Percentiles rank a stretch among this genome's conserved stretches.
These are phyloP conservation scores for Oscheius onirici DNA, from an alignment of 2,888 invertebrate genomes.

Conservation along the genomic window DNA sequence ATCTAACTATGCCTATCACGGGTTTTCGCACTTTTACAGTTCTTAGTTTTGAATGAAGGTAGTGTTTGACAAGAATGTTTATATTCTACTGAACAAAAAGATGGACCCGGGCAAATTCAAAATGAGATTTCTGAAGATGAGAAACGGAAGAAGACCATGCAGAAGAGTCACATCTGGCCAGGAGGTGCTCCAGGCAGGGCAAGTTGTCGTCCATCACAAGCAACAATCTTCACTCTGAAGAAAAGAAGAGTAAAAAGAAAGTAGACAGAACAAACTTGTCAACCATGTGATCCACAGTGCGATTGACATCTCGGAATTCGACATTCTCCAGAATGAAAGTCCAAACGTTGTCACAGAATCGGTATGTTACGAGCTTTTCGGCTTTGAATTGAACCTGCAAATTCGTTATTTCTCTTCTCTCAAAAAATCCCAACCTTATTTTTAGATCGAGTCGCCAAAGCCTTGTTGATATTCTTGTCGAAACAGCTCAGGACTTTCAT, in stretches of 20 bases:
- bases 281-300: conserved; percentile 22
- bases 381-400: conserved; percentile 72
- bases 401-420: no score
- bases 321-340: conserved; percentile 98
- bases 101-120: not conserved
- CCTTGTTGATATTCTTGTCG: conserved; percentile 94
- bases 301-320: conserved; percentile 80
- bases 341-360: conserved; percentile 99
- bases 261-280: conserved; percentile 21
- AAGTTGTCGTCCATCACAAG: conserved; percentile 83
- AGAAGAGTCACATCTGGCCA: not conserved
- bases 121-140: conserved; percentile 4
- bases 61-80: not conserved
- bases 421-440: conserved; percentile 87
- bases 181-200: not conserved
- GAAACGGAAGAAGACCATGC: not conserved
- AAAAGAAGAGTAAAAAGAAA: not conserved
- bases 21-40: not conserved
- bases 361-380: conserved; percentile 79
- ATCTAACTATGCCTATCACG: not conserved
- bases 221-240: conserved; percentile 88
- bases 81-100: not conserved
- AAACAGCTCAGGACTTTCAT: conserved; percentile 77
- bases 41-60: not conserved
- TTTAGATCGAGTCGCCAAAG: conserved; percentile 86